A percentile compares a stretch with the other conserved stretches of the same genome.
phyloP scores from a whole-genome alignment of 2,888 invertebrate species.

The Coelopa pilipes region DNA sequence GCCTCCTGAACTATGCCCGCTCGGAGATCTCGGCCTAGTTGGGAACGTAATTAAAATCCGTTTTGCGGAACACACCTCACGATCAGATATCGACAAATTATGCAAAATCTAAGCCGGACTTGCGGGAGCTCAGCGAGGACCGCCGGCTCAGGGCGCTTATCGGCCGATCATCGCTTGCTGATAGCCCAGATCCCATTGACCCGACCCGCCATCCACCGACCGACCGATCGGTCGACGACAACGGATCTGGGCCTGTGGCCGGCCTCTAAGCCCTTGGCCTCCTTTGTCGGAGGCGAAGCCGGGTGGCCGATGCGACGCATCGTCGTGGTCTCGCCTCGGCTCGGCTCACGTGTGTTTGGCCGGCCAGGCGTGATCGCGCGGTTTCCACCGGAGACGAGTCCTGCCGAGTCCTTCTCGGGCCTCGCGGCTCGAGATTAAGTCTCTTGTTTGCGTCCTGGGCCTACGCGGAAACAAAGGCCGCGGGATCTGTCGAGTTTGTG shows the following conservation, averaged over 20 bases:
- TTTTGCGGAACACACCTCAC: background rate
- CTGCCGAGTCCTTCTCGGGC: too few species aligned
- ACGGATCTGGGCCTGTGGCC: background rate
- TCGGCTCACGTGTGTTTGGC: background rate
- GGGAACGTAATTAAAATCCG: constrained; percentile 11
- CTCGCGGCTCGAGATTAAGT: too few species aligned
- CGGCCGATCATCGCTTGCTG: constrained; percentile 1
- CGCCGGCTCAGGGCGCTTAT: background rate
- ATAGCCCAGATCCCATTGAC: constrained; percentile 13
- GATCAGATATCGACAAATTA: constrained; percentile 13
- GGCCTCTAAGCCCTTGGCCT: background rate
- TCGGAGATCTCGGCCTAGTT: background rate
- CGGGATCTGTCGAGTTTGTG: too few species aligned
- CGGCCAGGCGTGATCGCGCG: too few species aligned
- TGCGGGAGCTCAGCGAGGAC: background rate
- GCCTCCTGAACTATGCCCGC: too few species aligned
- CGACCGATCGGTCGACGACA: background rate
- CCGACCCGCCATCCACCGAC: background rate
- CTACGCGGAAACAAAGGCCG: too few species aligned
- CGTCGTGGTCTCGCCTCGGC: background rate
- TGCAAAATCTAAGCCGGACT: constrained; percentile 10
- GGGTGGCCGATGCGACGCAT: background rate
- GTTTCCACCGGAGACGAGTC: too few species aligned
- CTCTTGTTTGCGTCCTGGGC: too few species aligned
- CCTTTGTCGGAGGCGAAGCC: too few species aligned